Evolutionary conservation across 2,888 invertebrate genomes (phyloP), one percentile per base, ranked within the genome.

Genomic region (Alentia gelatinosa): DNA sequence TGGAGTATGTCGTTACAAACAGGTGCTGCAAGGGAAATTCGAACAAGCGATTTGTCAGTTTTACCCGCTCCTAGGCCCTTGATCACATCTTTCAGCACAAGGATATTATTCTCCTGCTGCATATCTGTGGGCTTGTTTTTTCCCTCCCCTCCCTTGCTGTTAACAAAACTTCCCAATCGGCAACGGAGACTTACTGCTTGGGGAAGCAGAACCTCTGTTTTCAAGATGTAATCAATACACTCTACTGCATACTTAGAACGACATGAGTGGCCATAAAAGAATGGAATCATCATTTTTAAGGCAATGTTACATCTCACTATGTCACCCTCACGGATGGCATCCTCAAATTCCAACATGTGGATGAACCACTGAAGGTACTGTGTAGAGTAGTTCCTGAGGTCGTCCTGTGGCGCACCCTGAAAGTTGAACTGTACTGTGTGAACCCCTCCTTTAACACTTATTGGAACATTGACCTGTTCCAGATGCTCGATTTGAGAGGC

Each of bases 61-160:
- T 88, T 88, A 1, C 88, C 88, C 1, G 88, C 88, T n/a, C 88
- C 88, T 15, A 88, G 47, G 15, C 88, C 88, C 42, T 88, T 88
- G 15, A 47, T 42, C 26, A 88, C 50, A 50, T 88, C 50, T 35
- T 88, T 88, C 23, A 88, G 50, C 5, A 12, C 47, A 5, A 88
- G 15, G 3, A 88, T 88, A 42, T 42, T 9, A 23, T 88, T 88
- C 19, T 83, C 83, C 50, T 88, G 88, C 9, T 88, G 88, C 42
- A 88, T 42, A 30, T 88, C 88, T 12, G 47, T 23, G 1, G 88
- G 47, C 50, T 88, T 88, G 33, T 88, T 88, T 26, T 30, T 30
- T 1, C 68, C 68, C 12, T 26, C 30, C 12, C 33, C 33, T 1
- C 68, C 68, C 5, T 68, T 26, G 0, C 5, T 26, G 68, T 68